Conservation (phyloP, 2,113 vertebrate genomes). For the Neoarius graeffei region DNA sequence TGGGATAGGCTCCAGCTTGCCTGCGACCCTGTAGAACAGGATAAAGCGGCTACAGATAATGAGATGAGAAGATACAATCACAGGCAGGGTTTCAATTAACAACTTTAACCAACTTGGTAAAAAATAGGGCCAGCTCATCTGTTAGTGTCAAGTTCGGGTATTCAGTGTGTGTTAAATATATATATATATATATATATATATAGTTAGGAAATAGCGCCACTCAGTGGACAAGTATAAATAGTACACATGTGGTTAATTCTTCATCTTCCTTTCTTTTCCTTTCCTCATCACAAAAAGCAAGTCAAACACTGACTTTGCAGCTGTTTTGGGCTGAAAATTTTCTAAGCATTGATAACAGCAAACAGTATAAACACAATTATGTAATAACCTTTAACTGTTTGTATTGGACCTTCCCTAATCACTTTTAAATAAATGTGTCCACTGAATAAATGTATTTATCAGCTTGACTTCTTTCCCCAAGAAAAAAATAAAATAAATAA, state of each 20-base stretch:
- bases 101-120: background rate
- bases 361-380: background rate
- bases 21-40: too few species aligned
- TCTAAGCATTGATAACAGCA: background rate
- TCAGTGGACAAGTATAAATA: constrained; percentile 3
- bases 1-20: too few species aligned
- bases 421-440: background rate
- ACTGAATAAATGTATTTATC: background rate
- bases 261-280: background rate
- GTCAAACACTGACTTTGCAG: background rate
- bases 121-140: background rate
- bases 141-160: background rate
- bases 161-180: background rate
- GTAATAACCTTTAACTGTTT: background rate
- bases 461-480: background rate
- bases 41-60: too few species aligned
- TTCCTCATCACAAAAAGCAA: background rate
- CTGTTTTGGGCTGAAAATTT: background rate
- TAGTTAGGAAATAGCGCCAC: background rate
- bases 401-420: background rate
- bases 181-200: too few species aligned
- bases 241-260: background rate
- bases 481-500: background rate
- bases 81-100: background rate
- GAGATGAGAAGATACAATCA: background rate